A percentile compares a stretch with the other conserved stretches of the same genome.
Evolutionary conservation across 2,888 invertebrate genomes (phyloP).

Genomic region (Heliconius aoede): DNA sequence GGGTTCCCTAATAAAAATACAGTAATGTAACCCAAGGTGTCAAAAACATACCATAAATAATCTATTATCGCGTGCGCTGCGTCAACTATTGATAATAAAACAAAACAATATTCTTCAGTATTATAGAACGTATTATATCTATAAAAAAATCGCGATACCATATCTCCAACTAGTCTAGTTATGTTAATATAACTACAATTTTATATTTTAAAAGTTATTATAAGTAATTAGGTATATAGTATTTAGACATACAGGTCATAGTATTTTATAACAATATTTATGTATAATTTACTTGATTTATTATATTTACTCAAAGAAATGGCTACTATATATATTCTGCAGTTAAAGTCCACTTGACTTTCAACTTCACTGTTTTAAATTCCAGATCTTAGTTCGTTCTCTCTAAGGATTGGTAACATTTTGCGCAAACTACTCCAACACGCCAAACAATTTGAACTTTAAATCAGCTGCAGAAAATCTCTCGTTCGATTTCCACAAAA

Average conservation of each 20-base stretch:
- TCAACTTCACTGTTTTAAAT: slow-evolving; percentile 71
- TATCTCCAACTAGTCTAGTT: no score
- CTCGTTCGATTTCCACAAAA: slow-evolving; percentile 53
- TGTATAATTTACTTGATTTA: slow-evolving; percentile 45
- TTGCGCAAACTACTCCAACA: slow-evolving; percentile 51
- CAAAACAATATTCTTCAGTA: no score
- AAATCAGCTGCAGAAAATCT: slow-evolving; percentile 48
- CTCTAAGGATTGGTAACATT: slow-evolving; percentile 55
- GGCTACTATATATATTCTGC: slow-evolving; percentile 67
- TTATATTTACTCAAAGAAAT: slow-evolving; percentile 58
- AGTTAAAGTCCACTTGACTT: slow-evolving; percentile 66
- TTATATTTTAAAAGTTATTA: no score
- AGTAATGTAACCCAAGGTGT: no score
- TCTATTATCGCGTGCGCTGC: no score
- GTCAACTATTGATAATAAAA: no score
- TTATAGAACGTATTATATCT: no score
- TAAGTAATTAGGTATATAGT: no score
- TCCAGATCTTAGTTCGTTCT: slow-evolving; percentile 69
- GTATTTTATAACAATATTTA: neutral
- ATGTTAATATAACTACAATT: no score
- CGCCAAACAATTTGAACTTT: slow-evolving; percentile 56
- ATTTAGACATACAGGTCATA: neutral
- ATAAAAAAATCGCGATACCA: no score
- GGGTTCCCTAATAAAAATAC: no score
- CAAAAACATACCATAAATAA: no score